Conservation (phyloP, 2,888 invertebrate species). For the Parascotia fuliginaria region DNA sequence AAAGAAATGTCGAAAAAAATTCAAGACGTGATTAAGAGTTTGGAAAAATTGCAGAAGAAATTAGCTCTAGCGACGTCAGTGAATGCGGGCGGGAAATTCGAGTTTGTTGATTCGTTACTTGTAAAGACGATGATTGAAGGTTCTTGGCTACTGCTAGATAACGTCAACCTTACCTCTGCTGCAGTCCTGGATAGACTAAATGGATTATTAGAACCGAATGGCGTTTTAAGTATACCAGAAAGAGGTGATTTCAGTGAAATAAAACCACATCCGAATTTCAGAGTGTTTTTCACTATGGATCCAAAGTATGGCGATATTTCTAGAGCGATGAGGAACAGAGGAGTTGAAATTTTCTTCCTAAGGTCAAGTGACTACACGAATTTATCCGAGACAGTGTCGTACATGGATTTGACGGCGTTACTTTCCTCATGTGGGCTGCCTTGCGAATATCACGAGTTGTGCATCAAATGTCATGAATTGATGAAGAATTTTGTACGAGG, state of each 20-base stretch:
- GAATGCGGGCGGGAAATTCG: conserved; percentile 95
- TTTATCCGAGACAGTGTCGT: conserved; percentile 67
- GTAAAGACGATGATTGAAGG: conserved; percentile 94
- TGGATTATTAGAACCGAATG: conserved; percentile 96
- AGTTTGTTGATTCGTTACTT: conserved; percentile 96
- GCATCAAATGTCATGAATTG: conserved; percentile 70
- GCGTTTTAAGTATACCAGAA: conserved; percentile 95
- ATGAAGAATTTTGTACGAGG: conserved; percentile 79
- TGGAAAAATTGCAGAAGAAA: conserved; percentile 69
- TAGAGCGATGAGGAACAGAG: conserved; percentile 98
- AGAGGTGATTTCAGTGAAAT: conserved; percentile 94
- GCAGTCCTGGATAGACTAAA: conserved; percentile 99
- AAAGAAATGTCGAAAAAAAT: conserved; percentile 44
- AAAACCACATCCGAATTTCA: conserved; percentile 95
- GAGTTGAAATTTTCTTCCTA: conserved; percentile 92
- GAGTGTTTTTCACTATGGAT: conserved; percentile 97
- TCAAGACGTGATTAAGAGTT: conserved; percentile 55
- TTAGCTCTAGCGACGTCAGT: conserved; percentile 86
- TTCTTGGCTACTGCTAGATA: conserved; percentile 94
- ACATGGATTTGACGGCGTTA: conserved; percentile 75
- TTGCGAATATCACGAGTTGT: conserved; percentile 63
- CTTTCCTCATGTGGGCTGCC: conserved; percentile 74
- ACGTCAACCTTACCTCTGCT: conserved; percentile 97
- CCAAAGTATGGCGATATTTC: conserved; percentile 98
- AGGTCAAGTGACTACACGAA: conserved; percentile 64